phyloP scores from a whole-genome alignment of 2,888 invertebrate species.

The Prosopocoilus inquinatus region DNA sequence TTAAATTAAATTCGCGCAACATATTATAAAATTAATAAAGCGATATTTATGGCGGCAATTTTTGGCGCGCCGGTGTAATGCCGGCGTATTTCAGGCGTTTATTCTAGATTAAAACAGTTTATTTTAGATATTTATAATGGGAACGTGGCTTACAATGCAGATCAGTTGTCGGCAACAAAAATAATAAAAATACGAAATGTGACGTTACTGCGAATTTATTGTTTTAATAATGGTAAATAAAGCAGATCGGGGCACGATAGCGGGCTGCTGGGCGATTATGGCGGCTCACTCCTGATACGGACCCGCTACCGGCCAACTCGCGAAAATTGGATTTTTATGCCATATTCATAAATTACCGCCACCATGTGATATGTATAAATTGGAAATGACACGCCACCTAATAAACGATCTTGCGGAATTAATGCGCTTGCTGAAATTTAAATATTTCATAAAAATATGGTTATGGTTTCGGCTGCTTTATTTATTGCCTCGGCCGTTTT shows the following conservation, averaged over 20 bases:
- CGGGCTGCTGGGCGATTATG: constrained; percentile 38
- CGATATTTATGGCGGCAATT: constrained; percentile 52
- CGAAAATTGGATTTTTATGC: constrained; percentile 51
- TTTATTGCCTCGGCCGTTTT: constrained; percentile 1
- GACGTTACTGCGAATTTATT: constrained; percentile 52
- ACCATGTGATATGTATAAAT: constrained; percentile 39
- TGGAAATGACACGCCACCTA: constrained; percentile 37
- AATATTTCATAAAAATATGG: constrained; percentile 34
- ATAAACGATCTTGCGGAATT: constrained; percentile 35
- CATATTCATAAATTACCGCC: constrained; percentile 43
- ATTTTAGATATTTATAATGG: constrained; percentile 54
- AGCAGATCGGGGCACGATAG: constrained; percentile 46
- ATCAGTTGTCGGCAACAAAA: constrained; percentile 51
- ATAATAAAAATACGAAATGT: constrained; percentile 52
- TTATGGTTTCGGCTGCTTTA: constrained; percentile 22
- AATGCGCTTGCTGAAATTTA: constrained; percentile 35
- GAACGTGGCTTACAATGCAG: constrained; percentile 50
- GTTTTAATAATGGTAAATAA: constrained; percentile 55
- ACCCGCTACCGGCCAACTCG: constrained; percentile 22
- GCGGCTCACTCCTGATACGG: constrained; percentile 14
- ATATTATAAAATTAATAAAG: constrained; percentile 54
- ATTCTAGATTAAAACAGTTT: constrained; percentile 55
- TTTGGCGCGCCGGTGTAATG: constrained; percentile 48
- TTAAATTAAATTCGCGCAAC: constrained; percentile 44
- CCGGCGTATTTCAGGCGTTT: constrained; percentile 49